These are phyloP conservation scores for Kuschelorhynchus macadamiae DNA, from an alignment of 2,888 invertebrate genomes.

Conservation along the genomic window DNA sequence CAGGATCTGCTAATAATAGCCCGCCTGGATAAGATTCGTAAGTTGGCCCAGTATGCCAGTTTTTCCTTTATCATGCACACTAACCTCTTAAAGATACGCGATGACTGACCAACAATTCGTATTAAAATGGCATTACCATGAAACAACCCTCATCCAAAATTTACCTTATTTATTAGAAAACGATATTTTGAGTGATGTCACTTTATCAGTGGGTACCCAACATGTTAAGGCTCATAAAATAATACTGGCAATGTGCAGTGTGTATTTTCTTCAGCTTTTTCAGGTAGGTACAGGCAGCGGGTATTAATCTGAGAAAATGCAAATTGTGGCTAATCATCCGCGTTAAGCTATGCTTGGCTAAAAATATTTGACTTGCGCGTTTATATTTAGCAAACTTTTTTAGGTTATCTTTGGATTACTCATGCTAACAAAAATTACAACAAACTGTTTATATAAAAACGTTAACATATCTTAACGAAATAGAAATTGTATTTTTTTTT, in stretches of 20 bases:
- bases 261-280: constrained; percentile 90
- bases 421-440: no score
- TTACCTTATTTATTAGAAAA: constrained; percentile 84
- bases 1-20: constrained; percentile 66
- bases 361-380: no score
- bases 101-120: constrained; percentile 64
- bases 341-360: no score
- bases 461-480: no score
- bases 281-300: no score
- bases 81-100: constrained; percentile 44
- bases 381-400: no score
- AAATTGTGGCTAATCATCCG: no score
- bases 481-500: no score
- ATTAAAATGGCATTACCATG: constrained; percentile 67
- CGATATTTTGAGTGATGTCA: constrained; percentile 89
- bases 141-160: constrained; percentile 76
- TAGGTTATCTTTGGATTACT: no score
- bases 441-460: no score
- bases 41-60: constrained; percentile 61
- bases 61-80: constrained; percentile 60
- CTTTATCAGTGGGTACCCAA: constrained; percentile 87
- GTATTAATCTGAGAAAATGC: no score
- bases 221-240: constrained; percentile 89
- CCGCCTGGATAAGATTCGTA: constrained; percentile 65
- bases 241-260: constrained; percentile 90